Conservation (phyloP, 2,797 vertebrate genomes). For the Chelidonichthys spinosus region DNA sequence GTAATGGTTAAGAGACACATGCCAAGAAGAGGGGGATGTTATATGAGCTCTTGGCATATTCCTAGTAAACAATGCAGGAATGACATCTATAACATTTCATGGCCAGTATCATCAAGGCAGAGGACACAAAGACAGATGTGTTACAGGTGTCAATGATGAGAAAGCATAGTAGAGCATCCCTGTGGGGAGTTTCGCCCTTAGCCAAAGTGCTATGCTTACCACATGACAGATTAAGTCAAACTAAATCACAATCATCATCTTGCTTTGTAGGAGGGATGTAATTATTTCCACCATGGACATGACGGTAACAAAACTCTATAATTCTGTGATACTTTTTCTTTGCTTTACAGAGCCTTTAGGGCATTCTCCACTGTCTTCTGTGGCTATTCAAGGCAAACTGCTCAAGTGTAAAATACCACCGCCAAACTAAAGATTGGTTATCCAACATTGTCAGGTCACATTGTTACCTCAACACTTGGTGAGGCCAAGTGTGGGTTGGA, state of each 20-base stretch:
- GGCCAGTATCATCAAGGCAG: background rate
- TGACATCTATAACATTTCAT: constrained; percentile 3
- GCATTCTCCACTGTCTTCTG: constrained; percentile 19
- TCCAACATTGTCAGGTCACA: constrained; percentile 53
- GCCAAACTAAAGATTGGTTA: constrained; percentile 26
- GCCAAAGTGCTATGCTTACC: constrained; percentile 13
- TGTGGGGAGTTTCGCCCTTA: constrained; percentile 12
- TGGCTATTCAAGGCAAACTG: constrained; percentile 25
- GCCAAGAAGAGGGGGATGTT: constrained; percentile 3
- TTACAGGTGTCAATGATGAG: constrained; percentile 2
- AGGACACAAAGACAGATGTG: no score
- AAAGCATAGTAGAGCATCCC: background rate
- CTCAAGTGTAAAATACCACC: constrained; percentile 40
- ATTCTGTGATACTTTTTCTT: constrained; percentile 17
- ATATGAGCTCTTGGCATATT: constrained; percentile 5
- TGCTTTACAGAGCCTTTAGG: constrained; percentile 28
- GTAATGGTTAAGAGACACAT: background rate
- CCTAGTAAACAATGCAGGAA: constrained; percentile 12
- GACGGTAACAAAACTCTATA: constrained; percentile 13
- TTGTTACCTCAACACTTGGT: constrained; percentile 39
- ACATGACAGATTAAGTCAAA: constrained; percentile 36
- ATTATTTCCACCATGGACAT: constrained; percentile 9
- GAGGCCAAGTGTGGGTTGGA: constrained; percentile 34
- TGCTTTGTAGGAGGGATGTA: background rate
- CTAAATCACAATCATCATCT: constrained; percentile 10